Evolutionary conservation across 2,797 vertebrate species (phyloP).

Genomic region (Gallirallus australis): DNA sequence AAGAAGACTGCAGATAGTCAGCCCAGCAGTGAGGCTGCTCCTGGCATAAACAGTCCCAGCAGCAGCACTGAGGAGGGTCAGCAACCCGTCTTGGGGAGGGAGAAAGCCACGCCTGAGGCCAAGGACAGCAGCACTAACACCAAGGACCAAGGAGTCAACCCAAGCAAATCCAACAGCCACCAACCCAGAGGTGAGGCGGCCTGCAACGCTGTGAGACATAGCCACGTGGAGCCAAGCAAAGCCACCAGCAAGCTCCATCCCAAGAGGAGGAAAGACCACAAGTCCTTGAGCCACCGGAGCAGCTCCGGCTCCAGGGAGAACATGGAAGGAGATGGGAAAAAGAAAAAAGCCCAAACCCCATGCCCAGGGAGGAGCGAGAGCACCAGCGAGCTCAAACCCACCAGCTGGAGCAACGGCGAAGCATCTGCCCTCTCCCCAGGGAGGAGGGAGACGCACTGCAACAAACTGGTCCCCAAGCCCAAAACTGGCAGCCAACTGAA

Average conservation of each 20-base stretch:
- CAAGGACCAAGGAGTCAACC: constrained; percentile 50
- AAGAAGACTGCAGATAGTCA: neutral
- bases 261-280: constrained; percentile 88
- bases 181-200: constrained; percentile 74
- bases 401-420: constrained; percentile 77
- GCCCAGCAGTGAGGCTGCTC: neutral
- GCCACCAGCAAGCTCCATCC: constrained; percentile 74
- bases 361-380: constrained; percentile 78
- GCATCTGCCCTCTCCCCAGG: constrained; percentile 82
- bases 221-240: constrained; percentile 45
- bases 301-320: constrained; percentile 87
- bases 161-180: constrained; percentile 57
- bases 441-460: constrained; percentile 86
- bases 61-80: constrained; percentile 37
- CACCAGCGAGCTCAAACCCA: constrained; percentile 73
- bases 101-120: constrained; percentile 73
- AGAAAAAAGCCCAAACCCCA: constrained; percentile 81
- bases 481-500: constrained; percentile 81
- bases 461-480: constrained; percentile 83
- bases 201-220: constrained; percentile 63
- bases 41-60: fast-evolving
- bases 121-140: constrained; percentile 59
- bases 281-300: constrained; percentile 76
- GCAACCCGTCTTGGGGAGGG: constrained; percentile 73
- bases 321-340: constrained; percentile 81